Base-by-base conservation (phyloP, 2,888 invertebrate species). In the Gryllus longicercus region DNA sequence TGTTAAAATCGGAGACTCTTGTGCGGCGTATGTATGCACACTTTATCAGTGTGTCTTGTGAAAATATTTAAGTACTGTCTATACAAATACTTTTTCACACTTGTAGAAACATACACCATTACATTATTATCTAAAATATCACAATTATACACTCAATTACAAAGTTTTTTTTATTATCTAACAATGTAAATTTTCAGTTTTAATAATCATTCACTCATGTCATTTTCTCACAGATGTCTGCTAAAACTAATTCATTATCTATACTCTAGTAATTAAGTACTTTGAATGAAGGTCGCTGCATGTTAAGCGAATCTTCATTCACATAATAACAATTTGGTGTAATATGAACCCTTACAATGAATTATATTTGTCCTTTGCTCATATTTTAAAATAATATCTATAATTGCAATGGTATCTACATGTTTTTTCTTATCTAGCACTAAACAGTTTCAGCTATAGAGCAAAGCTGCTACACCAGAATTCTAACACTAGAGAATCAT, bases 261-360 rank as follows among this genome's bases (percentile, higher is more conserved):
- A 63, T 16, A 63, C 63, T 63, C n/a, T 63, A 63, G 16, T 5
- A 18, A 63, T 63, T 63, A 63, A 18, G n/a, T 63, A 18, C 63
- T 63, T 63, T 5, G 63, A 63, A 63, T 63, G 63, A 63, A 18
- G 63, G n/a, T n/a, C n/a, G 63, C 63, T 18, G n/a, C n/a, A 18
- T 63, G 63, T 14, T 18, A 18, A 63, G 63, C 63, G n/a, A 63
- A 63, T 63, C 63, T 63, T 63, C 63, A 63, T n/a, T 63, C 63
- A 63, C 63, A n/a, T 63, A 18, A 63, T 63, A 63, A 63, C 63
- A 63, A 63, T 18, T 63, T 63, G 63, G 63, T 63, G 63, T 63
- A 63, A n/a, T 63, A n/a, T 63, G 63, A 63, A 63, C 63, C 63
- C 63, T 63, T 63, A 63, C 63, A 63, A 63, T 63, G 63, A 63